Conservation (phyloP, 2,888 invertebrate genomes). For the Agonum fuliginosum region DNA sequence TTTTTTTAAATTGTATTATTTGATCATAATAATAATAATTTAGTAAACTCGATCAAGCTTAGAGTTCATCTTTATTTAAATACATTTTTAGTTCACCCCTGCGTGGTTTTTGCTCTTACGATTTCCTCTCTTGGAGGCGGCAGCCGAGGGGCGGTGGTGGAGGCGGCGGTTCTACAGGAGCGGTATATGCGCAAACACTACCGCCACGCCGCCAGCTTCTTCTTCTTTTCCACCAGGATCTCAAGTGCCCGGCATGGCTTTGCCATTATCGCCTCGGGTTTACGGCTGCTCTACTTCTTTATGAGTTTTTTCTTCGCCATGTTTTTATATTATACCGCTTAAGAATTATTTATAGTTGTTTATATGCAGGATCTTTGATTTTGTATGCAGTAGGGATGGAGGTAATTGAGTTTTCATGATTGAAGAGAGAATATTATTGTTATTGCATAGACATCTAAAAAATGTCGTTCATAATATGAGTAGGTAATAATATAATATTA, state of each 20-base stretch:
- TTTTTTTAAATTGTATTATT: too few species aligned
- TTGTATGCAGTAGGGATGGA: constrained; percentile 30
- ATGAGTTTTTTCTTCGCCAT: constrained; percentile 57
- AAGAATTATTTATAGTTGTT: constrained; percentile 58
- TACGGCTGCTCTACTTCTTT: constrained; percentile 57
- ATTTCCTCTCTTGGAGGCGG: constrained; percentile 9
- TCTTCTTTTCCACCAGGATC: too few species aligned
- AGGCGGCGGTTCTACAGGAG: neutral
- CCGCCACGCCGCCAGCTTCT: constrained; percentile 13
- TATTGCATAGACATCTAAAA: too few species aligned
- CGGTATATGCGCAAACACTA: constrained; percentile 3
- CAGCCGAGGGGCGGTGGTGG: neutral
- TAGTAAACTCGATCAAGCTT: too few species aligned
- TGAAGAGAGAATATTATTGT: neutral
- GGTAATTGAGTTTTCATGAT: constrained; percentile 27
- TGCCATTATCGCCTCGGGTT: constrained; percentile 58
- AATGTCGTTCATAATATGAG: too few species aligned
- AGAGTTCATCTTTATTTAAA: too few species aligned
- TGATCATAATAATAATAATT: too few species aligned
- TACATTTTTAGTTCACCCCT: too few species aligned
- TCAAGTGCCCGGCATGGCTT: constrained; percentile 57
- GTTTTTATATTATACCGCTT: constrained; percentile 59
- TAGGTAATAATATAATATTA: too few species aligned
- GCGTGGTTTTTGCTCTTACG: constrained; percentile 1
- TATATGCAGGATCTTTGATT: constrained; percentile 31